Base-by-base conservation (phyloP, 2,113 vertebrate species). In the Mus pahari region DNA sequence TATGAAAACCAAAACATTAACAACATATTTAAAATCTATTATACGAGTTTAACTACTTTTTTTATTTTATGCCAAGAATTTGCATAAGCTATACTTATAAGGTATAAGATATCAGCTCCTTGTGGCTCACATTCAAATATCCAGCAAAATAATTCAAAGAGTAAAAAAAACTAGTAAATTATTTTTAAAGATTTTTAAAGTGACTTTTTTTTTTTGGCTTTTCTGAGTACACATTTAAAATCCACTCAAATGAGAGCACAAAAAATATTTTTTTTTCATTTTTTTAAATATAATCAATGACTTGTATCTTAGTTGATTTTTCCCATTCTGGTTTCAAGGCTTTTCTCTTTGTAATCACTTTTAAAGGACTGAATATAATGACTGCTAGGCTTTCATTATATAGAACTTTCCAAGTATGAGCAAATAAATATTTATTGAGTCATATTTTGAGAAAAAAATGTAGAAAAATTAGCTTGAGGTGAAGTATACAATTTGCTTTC, bases 381-480 rank as follows among this genome's bases (percentile, higher is more conserved):
- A 45, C 75, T 60, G 83, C 96, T 94, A 84, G 1, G 26, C 50
- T 91, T 96, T 3, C 92, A 58, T 83, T 58, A 86, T 42, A 71
- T 78, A 66, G 64, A 96, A 1, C 0, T 5, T 84, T 64, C 86
- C 39, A 95, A 92, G 17, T 84, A 83, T 95, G 96, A 64, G 31
- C 31, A 93, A 97, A 98, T 95, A 98, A 97, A 97, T 98, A 97
- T 86, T 94, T 97, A 96, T 97, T 97, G 73, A 96, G 94, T 96
- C 60, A n/a, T 28, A 60, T 5, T 79, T 97, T 95, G 75, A 97
- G 81, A 26, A 93, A 97, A 97, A n/a, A 58, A 58, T 82, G 28
- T 78, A 83, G 28, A 96, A 97, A 97, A 96, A 96, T 84, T 96
- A 31, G 7, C 45, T 97, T 53, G 31, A 97, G 2, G 24, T 97